Percentiles rank a stretch among this genome's conserved stretches.
Evolutionary conservation across 2,113 vertebrate species (phyloP).

Genomic region (Pungitius pungitius): DNA sequence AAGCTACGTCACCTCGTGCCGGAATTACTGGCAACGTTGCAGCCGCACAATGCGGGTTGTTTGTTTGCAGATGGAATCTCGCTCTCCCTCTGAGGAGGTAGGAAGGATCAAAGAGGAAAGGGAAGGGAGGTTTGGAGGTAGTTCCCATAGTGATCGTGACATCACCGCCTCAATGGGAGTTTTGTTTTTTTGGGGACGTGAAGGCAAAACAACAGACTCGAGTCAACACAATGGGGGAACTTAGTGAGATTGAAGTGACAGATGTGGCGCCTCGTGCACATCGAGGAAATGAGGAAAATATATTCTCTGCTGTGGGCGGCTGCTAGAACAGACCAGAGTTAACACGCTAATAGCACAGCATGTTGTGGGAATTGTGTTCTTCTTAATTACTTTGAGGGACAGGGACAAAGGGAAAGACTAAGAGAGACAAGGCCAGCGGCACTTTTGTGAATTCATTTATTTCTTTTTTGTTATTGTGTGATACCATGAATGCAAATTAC

Average conservation of each 20-base stretch:
- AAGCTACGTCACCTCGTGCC: constrained; percentile 5
- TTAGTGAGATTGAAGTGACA: constrained; percentile 49
- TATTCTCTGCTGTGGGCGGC: constrained; percentile 37
- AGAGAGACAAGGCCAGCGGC: constrained; percentile 4
- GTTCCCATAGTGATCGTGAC: constrained; percentile 77
- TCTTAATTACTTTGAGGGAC: constrained; percentile 45
- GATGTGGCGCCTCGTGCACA: constrained; percentile 19
- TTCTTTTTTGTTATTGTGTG: background rate
- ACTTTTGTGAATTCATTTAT: background rate
- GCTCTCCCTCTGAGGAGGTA: constrained; percentile 57
- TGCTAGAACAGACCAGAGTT: constrained; percentile 45
- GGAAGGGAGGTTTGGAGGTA: constrained; percentile 25
- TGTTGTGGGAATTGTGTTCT: constrained; percentile 41
- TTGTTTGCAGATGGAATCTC: constrained; percentile 58
- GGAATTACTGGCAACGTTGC: constrained; percentile 14
- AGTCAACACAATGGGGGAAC: constrained; percentile 38
- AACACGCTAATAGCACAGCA: constrained; percentile 34
- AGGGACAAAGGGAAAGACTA: constrained; percentile 7
- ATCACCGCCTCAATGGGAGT: constrained; percentile 66
- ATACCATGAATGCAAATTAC: background rate
- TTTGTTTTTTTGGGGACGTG: constrained; percentile 66
- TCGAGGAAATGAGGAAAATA: constrained; percentile 27
- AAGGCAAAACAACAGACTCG: constrained; percentile 44
- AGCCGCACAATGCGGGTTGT: constrained; percentile 26
- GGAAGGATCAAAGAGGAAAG: constrained; percentile 65